These are phyloP conservation scores for Ascaphus truei DNA, from an alignment of 2,113 vertebrate genomes.

Conservation along the genomic window DNA sequence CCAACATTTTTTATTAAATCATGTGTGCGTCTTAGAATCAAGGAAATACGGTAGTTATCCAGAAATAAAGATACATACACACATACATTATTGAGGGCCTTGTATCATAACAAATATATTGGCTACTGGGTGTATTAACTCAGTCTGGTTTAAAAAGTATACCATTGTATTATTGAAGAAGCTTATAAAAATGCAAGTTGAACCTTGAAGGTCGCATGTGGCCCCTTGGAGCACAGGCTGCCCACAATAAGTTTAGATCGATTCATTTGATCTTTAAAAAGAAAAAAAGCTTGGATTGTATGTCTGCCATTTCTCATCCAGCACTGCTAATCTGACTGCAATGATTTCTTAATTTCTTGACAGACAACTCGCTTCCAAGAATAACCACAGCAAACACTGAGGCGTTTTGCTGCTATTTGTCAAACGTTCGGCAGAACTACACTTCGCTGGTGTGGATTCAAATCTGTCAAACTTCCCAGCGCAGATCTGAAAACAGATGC, in stretches of 20 bases:
- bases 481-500: not conserved
- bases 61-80: no score
- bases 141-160: no score
- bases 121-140: no score
- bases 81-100: no score
- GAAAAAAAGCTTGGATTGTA: not conserved
- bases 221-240: not conserved
- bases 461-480: not conserved
- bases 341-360: not conserved
- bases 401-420: not conserved
- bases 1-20: no score
- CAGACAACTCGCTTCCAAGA: not conserved
- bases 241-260: not conserved
- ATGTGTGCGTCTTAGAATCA: no score
- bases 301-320: not conserved
- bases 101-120: no score
- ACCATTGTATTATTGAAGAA: no score
- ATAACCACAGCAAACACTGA: not conserved
- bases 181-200: no score
- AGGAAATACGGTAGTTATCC: no score
- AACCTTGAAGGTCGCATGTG: no score
- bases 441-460: not conserved
- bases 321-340: not conserved
- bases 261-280: not conserved
- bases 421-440: not conserved